phyloP scores from a whole-genome alignment of 2,797 vertebrate species.

The Chloroceryle amazona region DNA sequence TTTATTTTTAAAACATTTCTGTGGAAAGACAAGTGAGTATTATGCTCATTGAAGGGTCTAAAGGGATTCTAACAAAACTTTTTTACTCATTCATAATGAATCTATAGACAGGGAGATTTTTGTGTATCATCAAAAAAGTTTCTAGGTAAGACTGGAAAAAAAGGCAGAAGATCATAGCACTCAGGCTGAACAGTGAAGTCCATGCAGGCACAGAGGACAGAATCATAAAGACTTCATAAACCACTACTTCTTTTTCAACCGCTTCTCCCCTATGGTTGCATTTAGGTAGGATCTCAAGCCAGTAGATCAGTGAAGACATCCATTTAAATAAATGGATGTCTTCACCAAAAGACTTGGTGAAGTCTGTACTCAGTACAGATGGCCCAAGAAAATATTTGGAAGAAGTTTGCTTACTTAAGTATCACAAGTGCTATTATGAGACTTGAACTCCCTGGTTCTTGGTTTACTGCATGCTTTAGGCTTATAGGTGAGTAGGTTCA shows the following conservation, averaged over 20 bases:
- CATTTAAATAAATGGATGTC: too few relatives aligned
- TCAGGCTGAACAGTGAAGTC: background rate
- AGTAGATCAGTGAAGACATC: background rate
- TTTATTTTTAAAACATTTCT: background rate
- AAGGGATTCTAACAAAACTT: background rate
- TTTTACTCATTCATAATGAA: background rate
- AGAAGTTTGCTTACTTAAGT: background rate
- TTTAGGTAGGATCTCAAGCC: background rate
- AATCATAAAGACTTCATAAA: background rate
- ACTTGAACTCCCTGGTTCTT: background rate
- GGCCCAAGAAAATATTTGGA: background rate
- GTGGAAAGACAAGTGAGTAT: background rate
- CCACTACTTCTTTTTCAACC: background rate
- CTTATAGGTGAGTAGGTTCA: background rate
- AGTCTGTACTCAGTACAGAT: background rate
- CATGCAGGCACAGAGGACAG: background rate
- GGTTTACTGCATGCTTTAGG: background rate
- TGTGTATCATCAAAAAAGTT: background rate
- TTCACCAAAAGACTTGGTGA: background rate
- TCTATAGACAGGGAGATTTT: background rate
- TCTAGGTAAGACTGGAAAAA: background rate
- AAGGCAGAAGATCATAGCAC: background rate
- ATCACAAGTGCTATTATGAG: background rate
- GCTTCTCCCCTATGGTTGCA: accelerated
- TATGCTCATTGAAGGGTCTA: background rate